A percentile compares a stretch with the other conserved stretches of the same genome.
Conservation (phyloP, 2,113 vertebrate species). For the Pampusana beccarii region DNA sequence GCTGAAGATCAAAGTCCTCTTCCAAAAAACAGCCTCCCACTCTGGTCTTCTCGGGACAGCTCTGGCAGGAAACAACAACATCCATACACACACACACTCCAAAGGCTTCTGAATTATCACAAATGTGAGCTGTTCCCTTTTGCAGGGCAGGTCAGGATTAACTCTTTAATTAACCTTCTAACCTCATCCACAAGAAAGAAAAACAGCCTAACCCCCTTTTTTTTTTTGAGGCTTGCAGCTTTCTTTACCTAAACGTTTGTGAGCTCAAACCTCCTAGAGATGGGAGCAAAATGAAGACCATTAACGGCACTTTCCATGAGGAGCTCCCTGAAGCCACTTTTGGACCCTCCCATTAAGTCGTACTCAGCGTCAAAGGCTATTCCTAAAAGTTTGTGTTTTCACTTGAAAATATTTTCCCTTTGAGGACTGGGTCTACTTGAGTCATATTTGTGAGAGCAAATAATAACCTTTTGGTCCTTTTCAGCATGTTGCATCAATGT, state of each 20-base stretch:
- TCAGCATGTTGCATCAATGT: neutral
- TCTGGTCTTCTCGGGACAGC: neutral
- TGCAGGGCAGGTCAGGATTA: neutral
- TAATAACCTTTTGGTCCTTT: neutral
- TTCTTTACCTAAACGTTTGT: neutral
- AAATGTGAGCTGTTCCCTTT: neutral
- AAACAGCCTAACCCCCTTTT: neutral
- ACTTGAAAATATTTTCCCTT: neutral
- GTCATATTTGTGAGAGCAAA: neutral
- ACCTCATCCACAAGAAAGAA: neutral
- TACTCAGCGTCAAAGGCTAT: neutral
- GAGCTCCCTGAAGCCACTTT: neutral
- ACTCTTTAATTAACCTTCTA: constrained; percentile 23
- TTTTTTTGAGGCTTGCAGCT: neutral
- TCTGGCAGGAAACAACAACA: neutral
- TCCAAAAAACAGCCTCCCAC: neutral
- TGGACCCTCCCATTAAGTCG: neutral
- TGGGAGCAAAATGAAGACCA: neutral
- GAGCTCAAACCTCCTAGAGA: neutral
- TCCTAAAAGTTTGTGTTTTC: neutral
- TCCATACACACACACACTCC: neutral
- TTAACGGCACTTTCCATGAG: neutral
- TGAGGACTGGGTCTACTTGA: neutral
- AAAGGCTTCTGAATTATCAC: neutral
- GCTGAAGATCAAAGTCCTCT: neutral